Percentiles rank a stretch among this genome's conserved stretches.
phyloP scores from a whole-genome alignment of 92 coral and sea anemone genomes.

The Micromussa lordhowensis region DNA sequence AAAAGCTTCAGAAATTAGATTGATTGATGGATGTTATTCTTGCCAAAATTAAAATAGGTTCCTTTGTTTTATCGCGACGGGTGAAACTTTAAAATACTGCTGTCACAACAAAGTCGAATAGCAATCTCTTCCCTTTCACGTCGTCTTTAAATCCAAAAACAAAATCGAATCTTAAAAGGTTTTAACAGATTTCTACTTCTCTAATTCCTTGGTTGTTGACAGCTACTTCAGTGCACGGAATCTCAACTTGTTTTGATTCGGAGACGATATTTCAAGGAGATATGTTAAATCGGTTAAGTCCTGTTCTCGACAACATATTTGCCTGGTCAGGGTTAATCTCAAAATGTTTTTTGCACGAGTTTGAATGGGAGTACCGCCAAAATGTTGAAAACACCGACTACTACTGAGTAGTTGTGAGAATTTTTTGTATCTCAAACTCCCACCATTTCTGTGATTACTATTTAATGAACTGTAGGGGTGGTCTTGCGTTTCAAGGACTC shows the following conservation, averaged over 20 bases:
- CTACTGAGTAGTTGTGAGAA: not conserved
- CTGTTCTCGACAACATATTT: conserved; percentile 13
- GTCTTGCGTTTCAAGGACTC: conserved; percentile 33
- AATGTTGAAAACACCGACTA: not conserved
- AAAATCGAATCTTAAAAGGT: conserved; percentile 31
- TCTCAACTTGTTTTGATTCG: conserved; percentile 42
- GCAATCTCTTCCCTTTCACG: conserved; percentile 15
- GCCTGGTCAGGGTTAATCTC: not conserved
- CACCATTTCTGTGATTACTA: conserved; percentile 22
- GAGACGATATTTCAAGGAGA: conserved; percentile 43
- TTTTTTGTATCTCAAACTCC: conserved; percentile 20
- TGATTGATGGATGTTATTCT: conserved; percentile 50
- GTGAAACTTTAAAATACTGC: conserved; percentile 32
- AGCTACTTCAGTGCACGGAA: conserved; percentile 43
- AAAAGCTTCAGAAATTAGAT: conserved; percentile 52
- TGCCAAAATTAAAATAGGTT: conserved; percentile 45
- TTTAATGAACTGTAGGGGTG: conserved; percentile 53
- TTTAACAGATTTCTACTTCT: conserved; percentile 39
- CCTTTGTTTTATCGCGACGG: conserved; percentile 45
- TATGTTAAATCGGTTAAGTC: conserved; percentile 41
- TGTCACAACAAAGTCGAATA: conserved; percentile 41
- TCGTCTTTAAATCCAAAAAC: conserved; percentile 21
- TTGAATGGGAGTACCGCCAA: not conserved
- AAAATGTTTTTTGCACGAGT: not conserved
- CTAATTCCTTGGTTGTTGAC: conserved; percentile 45